Conservation (phyloP, 1,140 invertebrate species). For the Heliconius nattereri region DNA sequence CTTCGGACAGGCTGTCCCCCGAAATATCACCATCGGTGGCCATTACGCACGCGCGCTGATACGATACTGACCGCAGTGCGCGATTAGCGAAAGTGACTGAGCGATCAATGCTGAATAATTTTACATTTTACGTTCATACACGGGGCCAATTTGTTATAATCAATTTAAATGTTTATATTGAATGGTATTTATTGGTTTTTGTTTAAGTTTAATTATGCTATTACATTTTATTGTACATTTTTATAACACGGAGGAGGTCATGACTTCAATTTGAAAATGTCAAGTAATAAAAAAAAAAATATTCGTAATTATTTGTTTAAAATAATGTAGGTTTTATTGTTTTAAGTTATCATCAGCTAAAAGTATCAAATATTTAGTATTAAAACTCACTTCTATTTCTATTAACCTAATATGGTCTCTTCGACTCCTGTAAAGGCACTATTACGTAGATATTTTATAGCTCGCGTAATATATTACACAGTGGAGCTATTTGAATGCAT, state of each 20-base stretch:
- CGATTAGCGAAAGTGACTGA: conserved; percentile 45
- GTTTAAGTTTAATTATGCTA: neutral
- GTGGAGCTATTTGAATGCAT: neutral
- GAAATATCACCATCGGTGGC: conserved; percentile 37
- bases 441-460: neutral
- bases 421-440: neutral
- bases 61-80: conserved; percentile 38
- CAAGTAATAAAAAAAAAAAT: neutral
- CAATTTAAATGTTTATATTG: conserved; percentile 16
- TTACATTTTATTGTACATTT: neutral
- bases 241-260: neutral
- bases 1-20: conserved; percentile 38
- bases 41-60: conserved; percentile 40
- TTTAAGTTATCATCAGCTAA: neutral
- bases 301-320: neutral
- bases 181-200: neutral
- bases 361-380: neutral
- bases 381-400: neutral
- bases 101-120: conserved; percentile 35
- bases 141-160: neutral
- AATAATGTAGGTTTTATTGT: neutral
- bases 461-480: neutral
- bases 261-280: neutral
- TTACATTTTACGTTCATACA: conserved; percentile 23
- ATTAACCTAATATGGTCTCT: no score